Evolutionary conservation across 1,140 invertebrate genomes (phyloP).

Genomic region (Drosophila grimshawi): DNA sequence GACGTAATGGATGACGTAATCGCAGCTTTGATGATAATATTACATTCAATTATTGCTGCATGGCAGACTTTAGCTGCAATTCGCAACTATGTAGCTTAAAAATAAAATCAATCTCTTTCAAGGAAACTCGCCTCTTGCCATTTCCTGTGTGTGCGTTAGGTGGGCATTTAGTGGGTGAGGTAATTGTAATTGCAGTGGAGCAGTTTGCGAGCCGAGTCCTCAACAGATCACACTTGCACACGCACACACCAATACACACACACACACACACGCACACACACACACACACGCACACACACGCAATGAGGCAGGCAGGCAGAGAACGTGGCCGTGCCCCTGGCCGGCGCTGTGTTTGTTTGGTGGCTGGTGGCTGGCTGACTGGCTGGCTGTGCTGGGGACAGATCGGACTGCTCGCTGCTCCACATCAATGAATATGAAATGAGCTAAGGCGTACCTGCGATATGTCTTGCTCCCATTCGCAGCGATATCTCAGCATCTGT

Average conservation of each 20-base stretch:
- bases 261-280: slow-evolving; percentile 21
- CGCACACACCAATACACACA: slow-evolving; percentile 6
- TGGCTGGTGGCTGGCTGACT: background rate
- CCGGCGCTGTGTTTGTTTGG: background rate
- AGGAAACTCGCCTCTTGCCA: slow-evolving; percentile 17
- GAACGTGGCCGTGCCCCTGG: slow-evolving; percentile 52
- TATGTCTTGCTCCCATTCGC: slow-evolving; percentile 77
- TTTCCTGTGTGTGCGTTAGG: slow-evolving; percentile 45
- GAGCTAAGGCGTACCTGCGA: slow-evolving; percentile 68
- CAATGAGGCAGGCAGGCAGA: background rate
- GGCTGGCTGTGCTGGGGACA: slow-evolving; percentile 22
- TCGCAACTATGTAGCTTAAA: slow-evolving; percentile 1
- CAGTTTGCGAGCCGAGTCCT: slow-evolving; percentile 29
- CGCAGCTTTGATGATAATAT: too few relatives aligned
- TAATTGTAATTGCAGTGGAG: slow-evolving; percentile 43
- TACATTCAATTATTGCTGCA: background rate
- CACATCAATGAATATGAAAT: slow-evolving; percentile 82
- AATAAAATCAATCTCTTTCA: slow-evolving; percentile 19
- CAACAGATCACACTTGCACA: slow-evolving; percentile 37
- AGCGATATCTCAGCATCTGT: slow-evolving; percentile 56
- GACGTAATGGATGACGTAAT: too few relatives aligned
- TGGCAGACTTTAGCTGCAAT: background rate
- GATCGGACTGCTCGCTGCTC: slow-evolving; percentile 52
- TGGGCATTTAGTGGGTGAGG: slow-evolving; percentile 55
- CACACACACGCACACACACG: slow-evolving; percentile 15